Evolutionary conservation across 2,888 invertebrate species (phyloP).

Genomic region (Flabesymbios commensalis): DNA sequence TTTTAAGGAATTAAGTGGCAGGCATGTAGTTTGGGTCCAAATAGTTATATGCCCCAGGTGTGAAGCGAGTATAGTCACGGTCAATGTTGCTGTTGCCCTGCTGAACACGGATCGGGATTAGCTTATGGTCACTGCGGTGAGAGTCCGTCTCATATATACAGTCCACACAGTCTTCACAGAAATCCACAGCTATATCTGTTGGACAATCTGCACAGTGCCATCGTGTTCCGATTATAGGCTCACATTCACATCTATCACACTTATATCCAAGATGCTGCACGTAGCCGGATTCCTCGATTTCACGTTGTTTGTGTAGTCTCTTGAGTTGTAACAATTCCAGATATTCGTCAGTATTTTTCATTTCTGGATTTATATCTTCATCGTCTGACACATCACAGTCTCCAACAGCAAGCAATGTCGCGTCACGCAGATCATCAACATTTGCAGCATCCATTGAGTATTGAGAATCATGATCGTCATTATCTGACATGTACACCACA

Average conservation of each 20-base stretch:
- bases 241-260: conserved; percentile 71
- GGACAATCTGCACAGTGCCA: conserved; percentile 75
- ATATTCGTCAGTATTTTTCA: conserved; percentile 53
- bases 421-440: background rate
- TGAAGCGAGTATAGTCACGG: conserved; percentile 49
- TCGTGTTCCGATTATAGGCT: conserved; percentile 70
- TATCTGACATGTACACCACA: conserved; percentile 78
- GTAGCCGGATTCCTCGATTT: conserved; percentile 28
- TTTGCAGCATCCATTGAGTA: background rate
- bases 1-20: conserved; percentile 32
- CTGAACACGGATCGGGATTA: background rate
- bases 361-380: conserved; percentile 50
- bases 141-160: conserved; percentile 4
- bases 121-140: background rate
- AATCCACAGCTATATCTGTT: conserved; percentile 38
- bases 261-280: conserved; percentile 58
- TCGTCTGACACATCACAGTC: conserved; percentile 46
- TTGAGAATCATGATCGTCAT: conserved; percentile 54
- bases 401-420: background rate
- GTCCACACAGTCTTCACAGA: conserved; percentile 57
- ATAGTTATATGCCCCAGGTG: conserved; percentile 56
- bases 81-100: conserved; percentile 38
- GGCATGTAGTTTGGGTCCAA: conserved; percentile 62
- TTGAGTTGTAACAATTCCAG: conserved; percentile 54
- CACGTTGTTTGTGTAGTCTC: conserved; percentile 39